Evolutionary conservation across 53 echinoderm and acorn worm genomes (phyloP).

Genomic region (Actinopyga echinites): DNA sequence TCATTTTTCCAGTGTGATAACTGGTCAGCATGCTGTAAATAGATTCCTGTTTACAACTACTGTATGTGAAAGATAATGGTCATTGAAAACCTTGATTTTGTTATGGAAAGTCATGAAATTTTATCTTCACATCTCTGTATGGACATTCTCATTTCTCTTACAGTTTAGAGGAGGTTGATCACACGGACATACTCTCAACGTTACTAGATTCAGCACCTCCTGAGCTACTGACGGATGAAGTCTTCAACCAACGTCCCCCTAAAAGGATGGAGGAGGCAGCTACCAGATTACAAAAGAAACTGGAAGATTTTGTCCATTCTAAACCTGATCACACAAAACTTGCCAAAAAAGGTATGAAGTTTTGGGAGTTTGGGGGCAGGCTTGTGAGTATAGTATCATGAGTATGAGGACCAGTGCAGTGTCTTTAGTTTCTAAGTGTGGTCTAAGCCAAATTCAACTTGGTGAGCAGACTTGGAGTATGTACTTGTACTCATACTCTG

Average conservation of each 20-base stretch:
- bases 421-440: no score
- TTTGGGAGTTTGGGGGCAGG: no score
- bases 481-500: no score
- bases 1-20: no score
- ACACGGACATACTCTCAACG: constrained; percentile 42
- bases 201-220: constrained; percentile 28
- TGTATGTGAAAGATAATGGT: no score
- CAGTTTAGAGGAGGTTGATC: constrained; percentile 49
- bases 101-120: not conserved
- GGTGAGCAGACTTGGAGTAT: no score
- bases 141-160: not conserved
- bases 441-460: no score
- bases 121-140: not conserved
- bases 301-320: constrained; percentile 74
- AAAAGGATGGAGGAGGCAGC: constrained; percentile 83
- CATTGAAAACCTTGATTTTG: not conserved
- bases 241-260: constrained; percentile 28
- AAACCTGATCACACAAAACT: constrained; percentile 46
- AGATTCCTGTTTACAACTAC: no score
- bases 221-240: constrained; percentile 18
- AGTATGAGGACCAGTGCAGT: no score
- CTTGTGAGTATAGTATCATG: no score
- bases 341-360: constrained; percentile 71
- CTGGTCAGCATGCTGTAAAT: no score
- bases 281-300: constrained; percentile 68